Percentiles rank a stretch among this genome's conserved stretches.
Conservation (phyloP, 2,113 vertebrate genomes). For the Hemiprocne comata region DNA sequence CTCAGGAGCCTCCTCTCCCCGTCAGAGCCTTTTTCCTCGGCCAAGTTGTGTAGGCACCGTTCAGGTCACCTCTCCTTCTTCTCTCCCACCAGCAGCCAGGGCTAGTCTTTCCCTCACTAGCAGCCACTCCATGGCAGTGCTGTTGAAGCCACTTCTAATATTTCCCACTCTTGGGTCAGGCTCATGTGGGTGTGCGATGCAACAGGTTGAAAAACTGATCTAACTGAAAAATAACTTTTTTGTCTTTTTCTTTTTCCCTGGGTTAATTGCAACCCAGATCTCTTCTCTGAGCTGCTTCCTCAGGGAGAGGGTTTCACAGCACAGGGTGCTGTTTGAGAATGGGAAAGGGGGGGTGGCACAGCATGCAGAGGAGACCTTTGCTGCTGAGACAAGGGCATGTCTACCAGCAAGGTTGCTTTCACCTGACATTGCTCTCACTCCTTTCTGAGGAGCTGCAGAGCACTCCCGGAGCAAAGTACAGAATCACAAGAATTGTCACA, state of each 20-base stretch:
- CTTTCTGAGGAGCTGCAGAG: neutral
- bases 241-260: accelerated
- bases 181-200: neutral
- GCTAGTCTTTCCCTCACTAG: neutral
- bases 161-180: neutral
- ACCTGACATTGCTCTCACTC: neutral
- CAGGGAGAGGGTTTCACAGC: neutral
- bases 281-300: neutral
- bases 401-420: neutral
- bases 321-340: neutral
- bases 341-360: accelerated
- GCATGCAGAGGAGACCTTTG: accelerated
- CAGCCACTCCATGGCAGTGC: neutral
- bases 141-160: neutral
- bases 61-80: neutral
- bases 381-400: neutral
- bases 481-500: no score
- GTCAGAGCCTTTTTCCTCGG: neutral
- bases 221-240: neutral
- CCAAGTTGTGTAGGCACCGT: neutral
- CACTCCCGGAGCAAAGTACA: neutral
- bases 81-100: neutral
- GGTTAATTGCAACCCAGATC: neutral
- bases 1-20: neutral
- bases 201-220: neutral